Conservation (phyloP, 2,797 vertebrate genomes). For the Myiotriccus ornatus region DNA sequence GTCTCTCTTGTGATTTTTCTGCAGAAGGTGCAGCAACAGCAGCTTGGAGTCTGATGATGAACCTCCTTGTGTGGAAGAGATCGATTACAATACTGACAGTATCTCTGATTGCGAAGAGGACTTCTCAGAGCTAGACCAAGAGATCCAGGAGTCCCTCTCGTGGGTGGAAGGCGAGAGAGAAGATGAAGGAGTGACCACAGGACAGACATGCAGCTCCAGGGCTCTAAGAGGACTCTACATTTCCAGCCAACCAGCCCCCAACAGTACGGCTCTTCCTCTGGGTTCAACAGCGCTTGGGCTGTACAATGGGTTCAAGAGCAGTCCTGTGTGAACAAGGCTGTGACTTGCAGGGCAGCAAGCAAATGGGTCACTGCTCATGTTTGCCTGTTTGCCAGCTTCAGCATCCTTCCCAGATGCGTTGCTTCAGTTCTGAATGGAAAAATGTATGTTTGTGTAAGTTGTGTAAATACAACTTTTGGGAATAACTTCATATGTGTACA, state of each 20-base stretch:
- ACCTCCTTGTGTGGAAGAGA: conserved; percentile 84
- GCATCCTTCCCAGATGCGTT: neutral
- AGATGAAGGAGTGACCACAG: neutral
- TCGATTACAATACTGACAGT: conserved; percentile 80
- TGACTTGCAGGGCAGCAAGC: neutral
- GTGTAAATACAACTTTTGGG: neutral
- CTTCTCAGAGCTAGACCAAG: conserved; percentile 67
- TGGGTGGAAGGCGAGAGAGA: conserved; percentile 5
- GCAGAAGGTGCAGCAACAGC: conserved; percentile 63
- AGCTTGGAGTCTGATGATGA: conserved; percentile 85
- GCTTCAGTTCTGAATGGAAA: neutral
- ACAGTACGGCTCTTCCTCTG: neutral
- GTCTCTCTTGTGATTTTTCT: conserved; percentile 29
- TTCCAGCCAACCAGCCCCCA: neutral
- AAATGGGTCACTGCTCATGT: neutral
- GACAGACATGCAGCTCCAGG: neutral
- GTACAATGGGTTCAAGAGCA: neutral
- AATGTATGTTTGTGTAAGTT: neutral
- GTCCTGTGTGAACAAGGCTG: neutral
- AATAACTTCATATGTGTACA: neutral
- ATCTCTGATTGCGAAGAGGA: conserved; percentile 61
- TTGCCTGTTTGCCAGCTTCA: conserved; percentile 27
- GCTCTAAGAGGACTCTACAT: neutral
- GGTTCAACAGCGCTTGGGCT: neutral
- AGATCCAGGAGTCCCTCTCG: conserved; percentile 51